phyloP scores from a whole-genome alignment of 2,888 invertebrate species.

The Chalcosyrphus nemorum region DNA sequence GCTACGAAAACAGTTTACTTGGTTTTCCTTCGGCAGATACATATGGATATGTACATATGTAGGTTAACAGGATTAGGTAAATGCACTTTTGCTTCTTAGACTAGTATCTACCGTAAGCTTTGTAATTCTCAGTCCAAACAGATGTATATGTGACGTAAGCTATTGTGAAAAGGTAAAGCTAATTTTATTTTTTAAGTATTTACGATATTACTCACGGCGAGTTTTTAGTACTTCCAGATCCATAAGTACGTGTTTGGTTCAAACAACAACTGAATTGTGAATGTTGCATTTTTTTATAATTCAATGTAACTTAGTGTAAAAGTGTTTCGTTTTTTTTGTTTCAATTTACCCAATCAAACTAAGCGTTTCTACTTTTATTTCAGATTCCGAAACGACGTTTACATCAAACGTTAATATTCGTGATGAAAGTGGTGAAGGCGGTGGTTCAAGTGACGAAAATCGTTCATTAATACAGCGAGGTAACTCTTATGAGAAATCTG shows the following conservation, averaged over 20 bases:
- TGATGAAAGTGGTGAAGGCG: slow-evolving; percentile 74
- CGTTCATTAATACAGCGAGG: slow-evolving; percentile 79
- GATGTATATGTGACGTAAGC: no score
- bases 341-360: background rate
- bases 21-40: no score
- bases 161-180: no score
- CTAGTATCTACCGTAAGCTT: no score
- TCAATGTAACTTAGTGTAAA: background rate
- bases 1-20: no score
- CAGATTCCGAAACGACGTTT: slow-evolving; percentile 82
- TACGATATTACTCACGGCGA: no score
- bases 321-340: background rate
- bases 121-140: no score
- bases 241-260: background rate
- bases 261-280: background rate
- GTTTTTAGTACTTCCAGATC: no score
- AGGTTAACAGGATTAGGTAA: no score
- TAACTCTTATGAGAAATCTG: slow-evolving; percentile 76
- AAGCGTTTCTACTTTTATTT: background rate
- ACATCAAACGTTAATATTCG: slow-evolving; percentile 79
- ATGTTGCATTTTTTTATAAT: background rate
- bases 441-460: slow-evolving; percentile 80
- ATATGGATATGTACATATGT: no score
- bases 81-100: no score
- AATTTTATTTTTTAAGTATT: no score